These are phyloP conservation scores for Megaceryle alcyon DNA, from an alignment of 2,797 vertebrate species.

Conservation along the genomic window DNA sequence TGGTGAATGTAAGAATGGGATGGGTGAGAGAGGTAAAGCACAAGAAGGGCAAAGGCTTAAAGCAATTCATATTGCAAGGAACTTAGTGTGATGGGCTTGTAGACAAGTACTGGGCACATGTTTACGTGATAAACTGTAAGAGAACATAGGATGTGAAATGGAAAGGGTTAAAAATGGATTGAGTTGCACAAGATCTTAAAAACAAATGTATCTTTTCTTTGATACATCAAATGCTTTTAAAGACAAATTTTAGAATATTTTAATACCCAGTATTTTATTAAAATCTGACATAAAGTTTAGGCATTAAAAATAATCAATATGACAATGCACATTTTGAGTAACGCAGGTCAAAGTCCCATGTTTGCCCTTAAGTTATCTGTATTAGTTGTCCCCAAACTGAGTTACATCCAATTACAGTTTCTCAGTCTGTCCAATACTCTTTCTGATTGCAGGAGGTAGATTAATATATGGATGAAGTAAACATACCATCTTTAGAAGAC, in stretches of 20 bases:
- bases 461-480: background rate
- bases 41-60: background rate
- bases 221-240: background rate
- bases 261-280: background rate
- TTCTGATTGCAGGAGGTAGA: background rate
- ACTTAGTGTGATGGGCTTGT: background rate
- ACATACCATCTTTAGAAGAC: background rate
- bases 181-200: background rate
- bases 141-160: background rate
- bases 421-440: background rate
- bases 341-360: background rate
- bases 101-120: background rate
- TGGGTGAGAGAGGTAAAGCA: background rate
- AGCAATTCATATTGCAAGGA: background rate
- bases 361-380: background rate
- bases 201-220: background rate
- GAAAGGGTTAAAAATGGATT: background rate
- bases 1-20: background rate
- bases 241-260: background rate
- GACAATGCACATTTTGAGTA: background rate
- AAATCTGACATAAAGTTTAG: background rate
- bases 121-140: background rate
- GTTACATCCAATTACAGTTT: background rate
- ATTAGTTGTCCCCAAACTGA: background rate
- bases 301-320: background rate